Conservation (phyloP, 2,888 invertebrate genomes). For the Lasiommata megera region DNA sequence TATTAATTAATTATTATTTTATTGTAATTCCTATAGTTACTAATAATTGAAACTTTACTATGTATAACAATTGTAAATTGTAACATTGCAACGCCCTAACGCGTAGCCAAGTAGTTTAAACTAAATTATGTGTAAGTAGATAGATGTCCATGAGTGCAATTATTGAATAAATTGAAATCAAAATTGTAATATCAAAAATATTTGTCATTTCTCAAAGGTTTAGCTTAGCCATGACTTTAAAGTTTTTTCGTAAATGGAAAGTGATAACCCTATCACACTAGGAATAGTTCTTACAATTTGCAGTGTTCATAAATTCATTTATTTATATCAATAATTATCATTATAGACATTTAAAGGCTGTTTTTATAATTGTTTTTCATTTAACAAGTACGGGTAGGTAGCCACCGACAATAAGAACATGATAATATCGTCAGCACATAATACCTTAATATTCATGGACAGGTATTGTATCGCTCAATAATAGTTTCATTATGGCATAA, state of each 20-base stretch:
- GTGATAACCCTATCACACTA: not conserved
- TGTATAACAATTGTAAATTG: too few species aligned
- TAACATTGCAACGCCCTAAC: too few species aligned
- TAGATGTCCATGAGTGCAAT: too few species aligned
- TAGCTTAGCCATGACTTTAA: not conserved
- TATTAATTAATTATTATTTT: too few species aligned
- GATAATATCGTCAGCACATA: not conserved
- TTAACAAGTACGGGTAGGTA: not conserved
- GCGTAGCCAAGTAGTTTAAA: too few species aligned
- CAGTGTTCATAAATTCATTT: slow-evolving; percentile 3
- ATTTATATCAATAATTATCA: slow-evolving; percentile 1
- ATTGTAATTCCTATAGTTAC: too few species aligned
- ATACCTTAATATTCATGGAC: not conserved
- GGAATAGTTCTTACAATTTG: slow-evolving; percentile 1
- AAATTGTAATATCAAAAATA: not conserved
- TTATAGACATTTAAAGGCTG: slow-evolving; percentile 7
- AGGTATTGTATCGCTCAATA: not conserved
- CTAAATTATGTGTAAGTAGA: too few species aligned
- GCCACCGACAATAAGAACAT: not conserved
- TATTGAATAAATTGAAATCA: too few species aligned
- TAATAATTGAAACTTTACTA: too few species aligned
- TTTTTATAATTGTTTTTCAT: slow-evolving; percentile 9
- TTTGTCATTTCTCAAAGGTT: not conserved
- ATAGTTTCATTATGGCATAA: too few species aligned
- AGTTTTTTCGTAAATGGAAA: not conserved